Percentiles rank a stretch among this genome's conserved stretches.
These are phyloP conservation scores for Tetrax tetrax DNA, from an alignment of 2,113 vertebrate species.

Conservation along the genomic window DNA sequence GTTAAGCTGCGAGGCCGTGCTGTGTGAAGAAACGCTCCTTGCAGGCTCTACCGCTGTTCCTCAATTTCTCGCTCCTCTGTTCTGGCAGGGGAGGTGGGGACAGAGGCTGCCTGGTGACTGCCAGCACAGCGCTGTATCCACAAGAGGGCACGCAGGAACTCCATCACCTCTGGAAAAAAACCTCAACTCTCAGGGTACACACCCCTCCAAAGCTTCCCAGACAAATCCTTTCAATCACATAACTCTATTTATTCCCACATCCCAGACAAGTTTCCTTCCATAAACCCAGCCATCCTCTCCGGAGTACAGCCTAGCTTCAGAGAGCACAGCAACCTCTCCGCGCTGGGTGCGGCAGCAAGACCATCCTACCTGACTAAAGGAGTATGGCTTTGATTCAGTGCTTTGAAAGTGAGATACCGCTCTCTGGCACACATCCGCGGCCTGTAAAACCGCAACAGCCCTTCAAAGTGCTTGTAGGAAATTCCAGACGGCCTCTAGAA, in stretches of 20 bases:
- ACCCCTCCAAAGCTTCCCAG: background rate
- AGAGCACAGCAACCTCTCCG: background rate
- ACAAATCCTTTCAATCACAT: background rate
- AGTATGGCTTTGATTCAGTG: slow-evolving; percentile 85
- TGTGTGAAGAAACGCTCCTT: background rate
- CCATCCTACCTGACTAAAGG: slow-evolving; percentile 85
- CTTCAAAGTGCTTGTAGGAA: slow-evolving; percentile 93
- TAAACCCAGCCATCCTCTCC: background rate
- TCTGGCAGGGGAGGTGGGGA: background rate
- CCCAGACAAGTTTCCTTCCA: background rate
- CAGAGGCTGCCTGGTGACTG: background rate
- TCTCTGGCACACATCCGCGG: slow-evolving; percentile 90
- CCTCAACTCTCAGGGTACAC: background rate
- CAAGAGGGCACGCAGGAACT: slow-evolving; percentile 48
- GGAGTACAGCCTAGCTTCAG: background rate
- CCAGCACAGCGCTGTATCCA: slow-evolving; percentile 16
- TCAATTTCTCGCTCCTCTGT: background rate
- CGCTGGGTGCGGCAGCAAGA: background rate
- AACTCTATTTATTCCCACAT: background rate
- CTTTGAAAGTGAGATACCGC: slow-evolving; percentile 93
- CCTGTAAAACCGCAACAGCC: slow-evolving; percentile 92
- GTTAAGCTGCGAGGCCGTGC: background rate
- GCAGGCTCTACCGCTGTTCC: background rate
- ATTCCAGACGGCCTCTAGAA: slow-evolving; percentile 87
- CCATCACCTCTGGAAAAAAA: background rate